Evolutionary conservation across 2,113 vertebrate species (phyloP), one percentile per base, ranked within the genome.

Genomic region (Pygoscelis antarcticus): DNA sequence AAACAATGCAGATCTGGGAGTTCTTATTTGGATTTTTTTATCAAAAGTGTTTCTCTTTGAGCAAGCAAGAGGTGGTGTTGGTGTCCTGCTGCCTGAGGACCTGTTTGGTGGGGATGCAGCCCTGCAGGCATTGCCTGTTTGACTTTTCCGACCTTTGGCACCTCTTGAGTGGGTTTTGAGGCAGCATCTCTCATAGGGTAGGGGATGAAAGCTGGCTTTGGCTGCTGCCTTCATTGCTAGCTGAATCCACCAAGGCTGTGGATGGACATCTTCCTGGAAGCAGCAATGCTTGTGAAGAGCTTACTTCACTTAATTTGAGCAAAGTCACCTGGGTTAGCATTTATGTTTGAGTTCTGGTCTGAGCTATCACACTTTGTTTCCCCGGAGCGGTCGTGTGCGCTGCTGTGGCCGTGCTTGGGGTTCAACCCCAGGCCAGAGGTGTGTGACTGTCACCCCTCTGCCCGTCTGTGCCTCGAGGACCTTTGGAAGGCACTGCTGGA

Each of bases 381-480:
- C 57, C 44, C 21, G 34, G 46, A 47, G 76, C 36, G 12, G 34
- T 13, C 0, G 0, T 13, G 66, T 29, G 25, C 14, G 11, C 51
- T 69, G 64, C 65, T 70, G 55, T 55, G 57, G 51, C 69, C 0
- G 0, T 25, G 66, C 51, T 26, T 32, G 38, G 65, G 62, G 21
- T 38, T 60, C 61, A 32, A 16, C 29, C 44, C 16, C 34, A 27
- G 34, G 13, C 14, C 40, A 25, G 68, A 54, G 20, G 61, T 22
- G 51, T 32, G 84, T 30, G 85, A 60, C 38, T 23, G 75, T 32
- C 12, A 16, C 29, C 27, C 42, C 29, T 16, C 16, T 62, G 51
- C 30, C 55, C 4, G 1, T 19, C 20, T 0, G 1, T 38, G 17
- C 66, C 40, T 10, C 1, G 3, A 42, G 72, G 26, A 49, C 38